Evolutionary conservation across 1,140 invertebrate species (phyloP).

Genomic region (Euura lappo): DNA sequence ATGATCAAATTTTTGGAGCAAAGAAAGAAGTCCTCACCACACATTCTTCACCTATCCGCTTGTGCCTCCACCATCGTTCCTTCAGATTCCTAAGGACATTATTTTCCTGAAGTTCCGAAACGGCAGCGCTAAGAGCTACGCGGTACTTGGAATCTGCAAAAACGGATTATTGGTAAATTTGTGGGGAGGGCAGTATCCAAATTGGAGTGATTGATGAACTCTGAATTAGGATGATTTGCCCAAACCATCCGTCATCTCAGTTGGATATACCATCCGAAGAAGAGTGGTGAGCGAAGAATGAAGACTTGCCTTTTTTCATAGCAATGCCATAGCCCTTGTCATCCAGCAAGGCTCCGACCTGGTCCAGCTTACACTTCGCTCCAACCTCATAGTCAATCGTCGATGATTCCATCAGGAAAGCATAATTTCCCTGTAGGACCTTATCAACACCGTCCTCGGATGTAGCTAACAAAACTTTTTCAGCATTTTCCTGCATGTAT

Average conservation of each 20-base stretch:
- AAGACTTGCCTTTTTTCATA: conserved; percentile 74
- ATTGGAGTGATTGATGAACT: conserved; percentile 23
- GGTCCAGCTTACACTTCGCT: conserved; percentile 80
- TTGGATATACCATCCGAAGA: neutral
- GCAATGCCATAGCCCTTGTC: conserved; percentile 89
- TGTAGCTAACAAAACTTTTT: conserved; percentile 68
- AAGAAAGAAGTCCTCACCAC: conserved; percentile 56
- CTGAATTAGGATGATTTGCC: too few species aligned
- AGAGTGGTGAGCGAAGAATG: too few species aligned
- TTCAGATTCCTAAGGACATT: conserved; percentile 78
- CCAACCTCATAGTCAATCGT: conserved; percentile 85
- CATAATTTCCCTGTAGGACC: conserved; percentile 71
- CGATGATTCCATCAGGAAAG: conserved; percentile 89
- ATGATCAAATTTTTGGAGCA: too few species aligned
- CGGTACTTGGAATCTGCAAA: conserved; percentile 77
- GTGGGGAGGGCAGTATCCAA: too few species aligned
- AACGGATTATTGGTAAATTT: neutral
- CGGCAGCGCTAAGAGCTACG: conserved; percentile 74
- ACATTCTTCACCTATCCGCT: conserved; percentile 76
- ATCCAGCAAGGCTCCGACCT: conserved; percentile 81
- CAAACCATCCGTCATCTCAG: neutral
- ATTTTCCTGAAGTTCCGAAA: conserved; percentile 82
- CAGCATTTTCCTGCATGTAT: conserved; percentile 74
- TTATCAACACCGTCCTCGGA: conserved; percentile 77
- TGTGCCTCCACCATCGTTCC: conserved; percentile 88